These are phyloP conservation scores for Strigamia crassipes DNA, from an alignment of 2,888 invertebrate species.

Conservation along the genomic window DNA sequence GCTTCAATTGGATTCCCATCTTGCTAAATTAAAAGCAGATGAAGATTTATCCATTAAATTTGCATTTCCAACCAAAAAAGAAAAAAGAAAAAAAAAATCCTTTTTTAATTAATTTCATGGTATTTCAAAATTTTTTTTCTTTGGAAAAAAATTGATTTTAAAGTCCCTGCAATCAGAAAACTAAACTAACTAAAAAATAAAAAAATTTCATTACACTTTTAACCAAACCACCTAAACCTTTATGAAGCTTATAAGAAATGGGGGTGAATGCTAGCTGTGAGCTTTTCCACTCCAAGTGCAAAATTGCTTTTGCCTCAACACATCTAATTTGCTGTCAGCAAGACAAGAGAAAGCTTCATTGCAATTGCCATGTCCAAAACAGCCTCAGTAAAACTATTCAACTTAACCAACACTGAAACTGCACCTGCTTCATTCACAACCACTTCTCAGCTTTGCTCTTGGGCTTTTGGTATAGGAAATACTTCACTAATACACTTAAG, in stretches of 20 bases:
- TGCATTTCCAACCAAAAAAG: background rate
- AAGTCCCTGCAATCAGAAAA: background rate
- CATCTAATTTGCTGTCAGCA: slow-evolving; percentile 41
- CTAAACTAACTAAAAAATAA: background rate
- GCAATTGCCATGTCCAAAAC: slow-evolving; percentile 26
- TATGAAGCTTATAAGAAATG: slow-evolving; percentile 35
- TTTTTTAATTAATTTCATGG: background rate
- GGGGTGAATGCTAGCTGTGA: slow-evolving; percentile 4
- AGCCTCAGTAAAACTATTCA: slow-evolving; percentile 38
- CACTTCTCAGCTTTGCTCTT: slow-evolving; percentile 13
- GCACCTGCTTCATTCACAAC: slow-evolving; percentile 35
- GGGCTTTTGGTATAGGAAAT: slow-evolving; percentile 1
- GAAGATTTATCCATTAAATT: background rate
- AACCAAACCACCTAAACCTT: slow-evolving; percentile 16
- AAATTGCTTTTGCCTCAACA: slow-evolving; percentile 38
- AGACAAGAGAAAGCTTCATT: slow-evolving; percentile 33
- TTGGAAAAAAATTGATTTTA: background rate
- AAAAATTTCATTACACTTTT: slow-evolving; percentile 7
- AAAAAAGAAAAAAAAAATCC: background rate
- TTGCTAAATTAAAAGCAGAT: background rate
- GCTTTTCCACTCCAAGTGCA: slow-evolving; percentile 38
- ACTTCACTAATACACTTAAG: background rate
- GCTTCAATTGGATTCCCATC: background rate
- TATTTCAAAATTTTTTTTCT: background rate
- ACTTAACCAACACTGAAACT: slow-evolving; percentile 29